These are phyloP conservation scores for Dicyema japonicum DNA, from an alignment of 1,140 invertebrate genomes.

Conservation along the genomic window DNA sequence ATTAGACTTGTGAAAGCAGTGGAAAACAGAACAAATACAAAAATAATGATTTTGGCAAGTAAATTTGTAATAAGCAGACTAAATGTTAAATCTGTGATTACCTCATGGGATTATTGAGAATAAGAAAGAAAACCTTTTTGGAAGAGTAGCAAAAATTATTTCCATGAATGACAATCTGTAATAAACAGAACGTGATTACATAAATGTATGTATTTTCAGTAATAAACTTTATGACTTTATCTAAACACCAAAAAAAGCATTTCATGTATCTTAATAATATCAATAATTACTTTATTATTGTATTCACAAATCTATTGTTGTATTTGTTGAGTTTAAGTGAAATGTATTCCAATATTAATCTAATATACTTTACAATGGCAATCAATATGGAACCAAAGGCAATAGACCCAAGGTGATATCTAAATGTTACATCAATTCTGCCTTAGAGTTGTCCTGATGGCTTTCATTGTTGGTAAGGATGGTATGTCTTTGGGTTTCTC, in stretches of 20 bases:
- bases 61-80: too few species aligned
- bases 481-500: conserved; percentile 4
- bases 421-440: too few species aligned
- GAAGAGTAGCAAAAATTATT: conserved; percentile 60
- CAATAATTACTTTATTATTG: too few species aligned
- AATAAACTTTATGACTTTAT: conserved; percentile 39
- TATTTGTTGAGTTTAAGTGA: conserved; percentile 21
- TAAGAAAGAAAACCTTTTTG: conserved; percentile 46
- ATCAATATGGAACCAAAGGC: conserved; percentile 4
- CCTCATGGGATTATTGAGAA: conserved; percentile 48
- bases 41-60: too few species aligned
- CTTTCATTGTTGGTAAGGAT: conserved; percentile 2
- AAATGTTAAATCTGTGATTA: too few species aligned
- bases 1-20: too few species aligned
- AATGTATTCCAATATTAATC: conserved; percentile 2
- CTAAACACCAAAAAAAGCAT: conserved; percentile 61
- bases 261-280: conserved; percentile 32
- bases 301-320: conserved; percentile 33
- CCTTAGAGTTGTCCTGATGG: too few species aligned
- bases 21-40: too few species aligned
- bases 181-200: too few species aligned
- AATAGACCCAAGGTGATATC: conserved; percentile 5
- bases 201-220: conserved; percentile 71
- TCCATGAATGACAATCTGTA: too few species aligned
- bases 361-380: conserved; percentile 1